Conservation (phyloP, 2,888 invertebrate species). For the Blastobasis adustella region DNA sequence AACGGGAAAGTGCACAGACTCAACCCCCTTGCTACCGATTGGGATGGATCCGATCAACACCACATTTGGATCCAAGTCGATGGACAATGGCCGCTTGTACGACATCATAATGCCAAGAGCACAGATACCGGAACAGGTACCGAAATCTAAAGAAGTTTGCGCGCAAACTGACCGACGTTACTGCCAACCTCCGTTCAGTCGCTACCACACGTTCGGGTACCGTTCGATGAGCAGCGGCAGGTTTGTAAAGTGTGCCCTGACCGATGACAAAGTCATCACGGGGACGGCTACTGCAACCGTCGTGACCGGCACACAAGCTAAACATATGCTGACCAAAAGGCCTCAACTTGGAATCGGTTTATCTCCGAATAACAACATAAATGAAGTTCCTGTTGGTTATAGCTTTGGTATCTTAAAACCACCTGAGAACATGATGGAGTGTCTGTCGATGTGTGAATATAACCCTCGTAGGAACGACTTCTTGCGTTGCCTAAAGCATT, state of each 20-base stretch:
- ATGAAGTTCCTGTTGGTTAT: conserved; percentile 56
- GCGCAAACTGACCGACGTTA: conserved; percentile 42
- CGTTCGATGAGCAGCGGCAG: conserved; percentile 63
- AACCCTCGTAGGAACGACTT: conserved; percentile 51
- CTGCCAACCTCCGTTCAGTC: conserved; percentile 52
- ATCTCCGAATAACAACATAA: conserved; percentile 66
- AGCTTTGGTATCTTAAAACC: conserved; percentile 58
- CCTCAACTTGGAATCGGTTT: conserved; percentile 50
- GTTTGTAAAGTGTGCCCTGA: conserved; percentile 58
- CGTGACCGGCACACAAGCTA: conserved; percentile 52
- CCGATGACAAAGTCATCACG: conserved; percentile 41
- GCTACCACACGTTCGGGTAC: conserved; percentile 58
- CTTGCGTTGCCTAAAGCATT: conserved; percentile 54
- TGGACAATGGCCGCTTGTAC: conserved; percentile 39
- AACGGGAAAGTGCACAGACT: conserved; percentile 39
- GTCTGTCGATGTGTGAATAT: conserved; percentile 45
- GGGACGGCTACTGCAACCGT: conserved; percentile 47
- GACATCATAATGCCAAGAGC: conserved; percentile 55
- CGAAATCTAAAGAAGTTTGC: conserved; percentile 29
- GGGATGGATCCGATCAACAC: conserved; percentile 41
- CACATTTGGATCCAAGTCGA: conserved; percentile 47
- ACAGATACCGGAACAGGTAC: conserved; percentile 43
- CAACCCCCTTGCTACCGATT: conserved; percentile 52
- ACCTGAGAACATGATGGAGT: conserved; percentile 58
- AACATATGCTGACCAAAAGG: conserved; percentile 42